Conservation (phyloP, 2,113 vertebrate species). For the Lampris megalopsis region DNA sequence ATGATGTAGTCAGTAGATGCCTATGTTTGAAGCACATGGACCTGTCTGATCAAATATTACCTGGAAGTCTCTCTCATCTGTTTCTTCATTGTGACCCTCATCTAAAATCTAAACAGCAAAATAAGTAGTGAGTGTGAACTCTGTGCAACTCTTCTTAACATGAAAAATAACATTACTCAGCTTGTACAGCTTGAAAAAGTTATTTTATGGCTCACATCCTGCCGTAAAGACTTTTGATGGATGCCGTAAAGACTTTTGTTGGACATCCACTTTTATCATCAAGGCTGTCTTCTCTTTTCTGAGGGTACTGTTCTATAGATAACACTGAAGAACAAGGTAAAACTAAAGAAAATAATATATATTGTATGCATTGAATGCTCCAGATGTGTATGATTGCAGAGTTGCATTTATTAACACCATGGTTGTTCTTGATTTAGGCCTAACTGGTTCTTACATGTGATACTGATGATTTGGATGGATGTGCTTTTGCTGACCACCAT, state of each 20-base stretch:
- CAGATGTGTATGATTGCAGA: too few relatives aligned
- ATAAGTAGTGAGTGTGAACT: background rate
- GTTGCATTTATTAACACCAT: too few relatives aligned
- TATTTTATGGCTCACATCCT: background rate
- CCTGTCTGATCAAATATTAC: background rate
- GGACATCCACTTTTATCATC: too few relatives aligned
- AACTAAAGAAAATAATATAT: too few relatives aligned
- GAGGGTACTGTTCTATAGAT: background rate
- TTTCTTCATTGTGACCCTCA: background rate
- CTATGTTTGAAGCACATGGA: background rate
- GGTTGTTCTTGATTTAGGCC: too few relatives aligned
- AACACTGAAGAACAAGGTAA: background rate
- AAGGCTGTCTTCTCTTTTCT: background rate
- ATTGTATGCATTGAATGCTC: too few relatives aligned
- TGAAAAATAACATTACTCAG: background rate
- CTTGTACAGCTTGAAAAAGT: too few relatives aligned
- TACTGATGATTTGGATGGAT: too few relatives aligned
- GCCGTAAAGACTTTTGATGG: too few relatives aligned
- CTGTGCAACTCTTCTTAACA: background rate
- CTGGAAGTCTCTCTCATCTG: background rate
- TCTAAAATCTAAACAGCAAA: background rate
- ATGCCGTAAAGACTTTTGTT: too few relatives aligned
- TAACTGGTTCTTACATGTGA: too few relatives aligned
- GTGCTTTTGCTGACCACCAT: too few relatives aligned
- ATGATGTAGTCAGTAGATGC: background rate